These are phyloP conservation scores for Tetramorium parvispinum DNA, from an alignment of 1,140 invertebrate species.

Conservation along the genomic window DNA sequence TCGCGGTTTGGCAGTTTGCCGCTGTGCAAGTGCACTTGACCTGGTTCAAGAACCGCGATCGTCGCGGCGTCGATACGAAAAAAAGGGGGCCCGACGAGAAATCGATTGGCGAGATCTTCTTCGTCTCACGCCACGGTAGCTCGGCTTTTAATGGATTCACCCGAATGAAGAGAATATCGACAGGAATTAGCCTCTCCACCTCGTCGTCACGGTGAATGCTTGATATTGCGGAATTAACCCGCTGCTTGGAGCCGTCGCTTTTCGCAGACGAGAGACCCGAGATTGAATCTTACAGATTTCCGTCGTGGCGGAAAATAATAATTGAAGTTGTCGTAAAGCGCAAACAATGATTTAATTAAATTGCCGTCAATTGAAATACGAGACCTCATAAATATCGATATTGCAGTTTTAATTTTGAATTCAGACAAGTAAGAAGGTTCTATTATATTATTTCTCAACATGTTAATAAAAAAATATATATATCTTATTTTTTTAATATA, in stretches of 20 bases:
- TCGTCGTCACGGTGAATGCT: slow-evolving; percentile 32
- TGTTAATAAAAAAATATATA: neutral
- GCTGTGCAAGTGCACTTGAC: slow-evolving; percentile 51
- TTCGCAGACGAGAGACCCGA: slow-evolving; percentile 7
- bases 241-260: neutral
- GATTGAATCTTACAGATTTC: slow-evolving; percentile 28
- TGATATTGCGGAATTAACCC: slow-evolving; percentile 49
- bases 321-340: neutral
- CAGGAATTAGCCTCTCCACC: slow-evolving; percentile 44
- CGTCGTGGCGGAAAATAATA: neutral
- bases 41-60: slow-evolving; percentile 23
- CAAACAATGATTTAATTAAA: slow-evolving; percentile 19
- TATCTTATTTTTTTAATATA: neutral
- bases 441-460: neutral
- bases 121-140: slow-evolving; percentile 6
- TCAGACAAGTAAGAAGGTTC: neutral
- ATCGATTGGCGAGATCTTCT: slow-evolving; percentile 37
- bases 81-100: slow-evolving; percentile 21
- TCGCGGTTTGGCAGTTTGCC: slow-evolving; percentile 62
- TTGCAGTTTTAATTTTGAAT: neutral
- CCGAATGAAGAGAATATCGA: slow-evolving; percentile 44
- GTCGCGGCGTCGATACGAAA: neutral
- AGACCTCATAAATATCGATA: neutral
- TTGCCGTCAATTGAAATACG: neutral
- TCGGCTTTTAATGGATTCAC: slow-evolving; percentile 32